Evolutionary conservation across 2,888 invertebrate genomes (phyloP).

Genomic region (Ochropleura leucogaster): DNA sequence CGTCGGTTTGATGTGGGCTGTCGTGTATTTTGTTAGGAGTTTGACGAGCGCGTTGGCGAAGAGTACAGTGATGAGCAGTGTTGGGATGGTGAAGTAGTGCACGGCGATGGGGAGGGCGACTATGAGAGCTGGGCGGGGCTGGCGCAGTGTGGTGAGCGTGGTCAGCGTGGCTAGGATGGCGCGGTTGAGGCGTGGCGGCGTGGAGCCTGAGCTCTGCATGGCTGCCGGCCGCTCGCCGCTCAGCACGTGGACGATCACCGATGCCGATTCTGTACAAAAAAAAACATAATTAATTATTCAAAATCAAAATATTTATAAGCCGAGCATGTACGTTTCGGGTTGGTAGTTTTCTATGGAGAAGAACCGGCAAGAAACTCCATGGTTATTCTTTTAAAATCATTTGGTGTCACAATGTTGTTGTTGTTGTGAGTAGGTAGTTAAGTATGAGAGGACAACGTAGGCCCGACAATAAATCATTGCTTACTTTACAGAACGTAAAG

Average conservation of each 20-base stretch:
- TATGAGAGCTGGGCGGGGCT: conserved; percentile 69
- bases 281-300: background rate
- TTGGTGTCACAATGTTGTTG: no score
- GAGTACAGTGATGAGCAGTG: conserved; percentile 68
- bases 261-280: conserved; percentile 92
- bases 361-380: no score
- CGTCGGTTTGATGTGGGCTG: conserved; percentile 48
- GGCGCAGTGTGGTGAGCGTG: conserved; percentile 75
- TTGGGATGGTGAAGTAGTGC: conserved; percentile 69
- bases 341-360: no score
- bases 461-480: no score
- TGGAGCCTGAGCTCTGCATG: conserved; percentile 90
- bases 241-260: conserved; percentile 95
- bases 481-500: no score
- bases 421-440: no score
- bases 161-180: conserved; percentile 78
- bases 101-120: conserved; percentile 69
- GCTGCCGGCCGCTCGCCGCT: conserved; percentile 93
- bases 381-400: no score
- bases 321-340: no score
- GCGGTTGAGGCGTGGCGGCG: conserved; percentile 80
- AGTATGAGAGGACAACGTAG: no score
- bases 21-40: conserved; percentile 55
- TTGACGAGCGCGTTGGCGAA: conserved; percentile 58
- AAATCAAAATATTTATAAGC: no score